Evolutionary conservation across 2,888 invertebrate species (phyloP).

Genomic region (Keiferia lycopersicella): DNA sequence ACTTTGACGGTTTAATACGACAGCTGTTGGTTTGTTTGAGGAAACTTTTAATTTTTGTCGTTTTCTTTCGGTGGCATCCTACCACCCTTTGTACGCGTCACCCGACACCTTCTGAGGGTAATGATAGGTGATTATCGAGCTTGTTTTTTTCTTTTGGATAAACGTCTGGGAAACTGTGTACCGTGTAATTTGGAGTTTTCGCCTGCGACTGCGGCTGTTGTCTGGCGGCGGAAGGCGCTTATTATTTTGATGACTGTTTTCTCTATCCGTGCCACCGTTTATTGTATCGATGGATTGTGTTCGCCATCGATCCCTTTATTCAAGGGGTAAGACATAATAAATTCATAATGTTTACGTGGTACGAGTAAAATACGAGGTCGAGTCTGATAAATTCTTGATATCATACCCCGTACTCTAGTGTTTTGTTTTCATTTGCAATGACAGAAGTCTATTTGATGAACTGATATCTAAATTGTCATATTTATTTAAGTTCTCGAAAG

Average conservation of each 20-base stretch:
- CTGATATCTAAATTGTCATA: no score
- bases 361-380: constrained; percentile 7
- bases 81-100: constrained; percentile 69
- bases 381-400: constrained; percentile 7
- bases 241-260: constrained; percentile 69
- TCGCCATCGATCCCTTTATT: constrained; percentile 36
- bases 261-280: constrained; percentile 45
- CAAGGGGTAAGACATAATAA: constrained; percentile 36
- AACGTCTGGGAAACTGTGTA: constrained; percentile 65
- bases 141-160: constrained; percentile 59
- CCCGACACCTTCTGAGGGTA: constrained; percentile 66
- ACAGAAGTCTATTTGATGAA: no score
- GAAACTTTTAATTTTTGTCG: constrained; percentile 79
- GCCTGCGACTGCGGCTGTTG: constrained; percentile 55
- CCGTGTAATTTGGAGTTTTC: constrained; percentile 72
- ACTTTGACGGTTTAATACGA: constrained; percentile 80
- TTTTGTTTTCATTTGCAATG: neutral
- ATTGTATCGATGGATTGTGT: constrained; percentile 39
- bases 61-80: constrained; percentile 53
- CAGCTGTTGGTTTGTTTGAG: constrained; percentile 78
- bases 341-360: constrained; percentile 30
- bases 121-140: constrained; percentile 76
- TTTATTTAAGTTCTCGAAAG: no score
- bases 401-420: neutral
- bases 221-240: constrained; percentile 58